Evolutionary conservation across 2,113 vertebrate species (phyloP).

Genomic region (Sinosuthora webbiana): DNA sequence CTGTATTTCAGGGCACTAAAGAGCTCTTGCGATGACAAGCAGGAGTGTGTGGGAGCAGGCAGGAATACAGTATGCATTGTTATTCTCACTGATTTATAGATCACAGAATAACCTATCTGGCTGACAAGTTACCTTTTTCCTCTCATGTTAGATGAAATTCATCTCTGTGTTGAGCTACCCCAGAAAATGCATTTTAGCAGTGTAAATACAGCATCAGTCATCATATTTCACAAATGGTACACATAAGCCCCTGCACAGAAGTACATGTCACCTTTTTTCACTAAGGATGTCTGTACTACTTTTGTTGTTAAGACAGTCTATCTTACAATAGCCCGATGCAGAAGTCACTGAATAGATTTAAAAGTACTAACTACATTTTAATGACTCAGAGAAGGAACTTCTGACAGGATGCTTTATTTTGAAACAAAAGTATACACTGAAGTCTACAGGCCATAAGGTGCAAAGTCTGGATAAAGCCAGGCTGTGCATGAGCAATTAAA

Average conservation of each 20-base stretch:
- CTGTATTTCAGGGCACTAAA: conserved; percentile 51
- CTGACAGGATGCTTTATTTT: not conserved
- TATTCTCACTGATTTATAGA: conserved; percentile 4
- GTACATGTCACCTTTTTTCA: not conserved
- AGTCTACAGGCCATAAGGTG: not conserved
- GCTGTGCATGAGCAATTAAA: not conserved
- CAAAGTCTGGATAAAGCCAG: not conserved
- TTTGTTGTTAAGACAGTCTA: not conserved
- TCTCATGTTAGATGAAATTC: not conserved
- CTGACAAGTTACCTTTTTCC: not conserved
- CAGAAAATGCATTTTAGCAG: not conserved
- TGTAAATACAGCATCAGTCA: not conserved
- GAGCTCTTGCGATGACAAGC: conserved; percentile 35
- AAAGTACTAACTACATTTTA: not conserved
- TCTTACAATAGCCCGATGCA: not conserved
- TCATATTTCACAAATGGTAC: not conserved
- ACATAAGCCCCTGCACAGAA: not conserved
- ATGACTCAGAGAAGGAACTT: not conserved
- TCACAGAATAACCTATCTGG: not conserved
- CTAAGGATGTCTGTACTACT: not conserved
- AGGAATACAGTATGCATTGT: not conserved
- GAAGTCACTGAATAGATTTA: not conserved
- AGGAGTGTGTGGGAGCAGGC: conserved; percentile 22
- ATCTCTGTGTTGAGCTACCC: not conserved
- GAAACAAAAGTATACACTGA: not conserved